Conservation (phyloP, 2,888 invertebrate genomes). For the Drosophila cognata region DNA sequence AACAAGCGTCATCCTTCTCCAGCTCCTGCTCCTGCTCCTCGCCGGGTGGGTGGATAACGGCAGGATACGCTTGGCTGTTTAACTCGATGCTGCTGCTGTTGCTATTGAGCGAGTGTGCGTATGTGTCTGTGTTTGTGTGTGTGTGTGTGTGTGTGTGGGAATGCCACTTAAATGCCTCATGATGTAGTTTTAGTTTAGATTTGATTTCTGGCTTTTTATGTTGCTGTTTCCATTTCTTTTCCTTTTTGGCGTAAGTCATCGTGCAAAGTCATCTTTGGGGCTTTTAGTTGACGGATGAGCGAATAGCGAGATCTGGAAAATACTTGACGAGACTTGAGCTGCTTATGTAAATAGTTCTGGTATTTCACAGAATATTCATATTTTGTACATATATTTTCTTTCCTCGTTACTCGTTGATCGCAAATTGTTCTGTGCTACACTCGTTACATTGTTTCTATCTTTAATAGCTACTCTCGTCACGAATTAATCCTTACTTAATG, state of each 20-base stretch:
- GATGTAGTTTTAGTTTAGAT: slow-evolving; percentile 70
- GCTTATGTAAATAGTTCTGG: background rate
- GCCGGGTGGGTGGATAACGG: slow-evolving; percentile 25
- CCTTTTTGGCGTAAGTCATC: background rate
- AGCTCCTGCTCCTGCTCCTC: background rate
- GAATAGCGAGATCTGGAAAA: slow-evolving; percentile 8
- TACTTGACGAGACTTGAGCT: background rate
- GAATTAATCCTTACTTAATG: background rate
- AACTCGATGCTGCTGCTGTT: slow-evolving; percentile 3
- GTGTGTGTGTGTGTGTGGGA: slow-evolving; percentile 8
- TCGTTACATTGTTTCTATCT: background rate
- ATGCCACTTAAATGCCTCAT: slow-evolving; percentile 70
- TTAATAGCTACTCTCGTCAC: background rate
- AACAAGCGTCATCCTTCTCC: slow-evolving; percentile 40
- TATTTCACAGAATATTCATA: background rate
- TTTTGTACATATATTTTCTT: background rate
- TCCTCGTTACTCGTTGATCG: background rate
- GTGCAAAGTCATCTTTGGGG: slow-evolving; percentile 15
- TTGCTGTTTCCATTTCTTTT: slow-evolving; percentile 1
- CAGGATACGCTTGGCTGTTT: slow-evolving; percentile 39
- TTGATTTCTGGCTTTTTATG: slow-evolving; percentile 48
- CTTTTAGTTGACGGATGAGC: slow-evolving; percentile 16
- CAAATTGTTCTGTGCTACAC: background rate
- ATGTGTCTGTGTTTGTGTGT: slow-evolving; percentile 10
- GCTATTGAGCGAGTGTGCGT: slow-evolving; percentile 6